Evolutionary conservation across 2,888 invertebrate species (phyloP), one percentile per base, ranked within the genome.

Genomic region (Megastigmus dorsalis): DNA sequence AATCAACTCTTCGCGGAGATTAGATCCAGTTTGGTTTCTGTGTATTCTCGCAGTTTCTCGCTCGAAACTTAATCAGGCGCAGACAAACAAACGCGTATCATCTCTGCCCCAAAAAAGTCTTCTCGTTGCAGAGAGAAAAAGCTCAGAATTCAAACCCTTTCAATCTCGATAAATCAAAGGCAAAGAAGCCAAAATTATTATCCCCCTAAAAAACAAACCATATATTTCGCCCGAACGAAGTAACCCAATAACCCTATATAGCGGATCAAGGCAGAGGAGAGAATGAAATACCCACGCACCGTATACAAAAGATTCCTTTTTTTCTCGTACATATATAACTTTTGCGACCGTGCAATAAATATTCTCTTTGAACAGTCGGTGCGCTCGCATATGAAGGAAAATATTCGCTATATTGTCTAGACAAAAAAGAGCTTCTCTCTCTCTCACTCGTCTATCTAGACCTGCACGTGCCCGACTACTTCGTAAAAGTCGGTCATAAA

Each of bases 401-500:
- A 38, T 36, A 36, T 57, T 33, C 26, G 6, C 41, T 20, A 54
- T 54, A n/a, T 30, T 18, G 43, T 43, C 3, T 10, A 2, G 30
- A 41, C 13, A 30, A 23, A 66, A 20, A 43, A 18, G 13, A n/a
- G n/a, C n/a, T n/a, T n/a, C n/a, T n/a, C n/a, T n/a, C n/a, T n/a
- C n/a, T n/a, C n/a, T n/a, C n/a, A n/a, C n/a, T n/a, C n/a, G n/a
- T n/a, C n/a, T n/a, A n/a, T n/a, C n/a, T n/a, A n/a, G n/a, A n/a
- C n/a, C 4, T 18, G 33, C 2, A 3, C 3, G 10, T 33, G 10
- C 62, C 3, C 33, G 13, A 10, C 38, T 28, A 4, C 3, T 9
- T 28, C 62, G 45, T 70, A 70, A 70, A 70, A 70, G 69, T 60
- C 59, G 13, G 33, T 5, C 67, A 20, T 68, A 68, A 57, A 57